Conservation (phyloP, 2,888 invertebrate species). For the Anoplius nigerrimus region DNA sequence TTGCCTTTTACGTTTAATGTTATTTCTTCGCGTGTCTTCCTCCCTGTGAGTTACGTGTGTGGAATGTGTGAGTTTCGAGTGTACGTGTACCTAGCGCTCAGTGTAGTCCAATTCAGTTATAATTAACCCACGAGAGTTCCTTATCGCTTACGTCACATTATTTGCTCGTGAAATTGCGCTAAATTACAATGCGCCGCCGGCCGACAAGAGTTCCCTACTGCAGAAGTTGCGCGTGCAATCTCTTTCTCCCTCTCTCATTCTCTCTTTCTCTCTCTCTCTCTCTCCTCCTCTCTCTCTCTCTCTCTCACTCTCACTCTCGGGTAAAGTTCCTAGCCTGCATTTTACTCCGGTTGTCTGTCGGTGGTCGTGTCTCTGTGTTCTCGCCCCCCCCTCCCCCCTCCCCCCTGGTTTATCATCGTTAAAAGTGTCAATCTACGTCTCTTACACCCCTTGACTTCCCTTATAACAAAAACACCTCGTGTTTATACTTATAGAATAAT, state of each 20-base stretch:
- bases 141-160: background rate
- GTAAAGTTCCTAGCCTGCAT: background rate
- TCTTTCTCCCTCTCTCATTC: slow-evolving; percentile 7
- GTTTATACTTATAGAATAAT: slow-evolving; percentile 42
- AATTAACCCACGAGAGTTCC: slow-evolving; percentile 26
- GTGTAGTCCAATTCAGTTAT: slow-evolving; percentile 47
- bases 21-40: slow-evolving; percentile 31
- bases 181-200: slow-evolving; percentile 4
- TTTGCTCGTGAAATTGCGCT: background rate
- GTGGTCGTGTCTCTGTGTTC: background rate
- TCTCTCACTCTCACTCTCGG: background rate
- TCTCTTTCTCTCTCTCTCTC: background rate
- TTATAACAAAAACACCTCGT: slow-evolving; percentile 27
- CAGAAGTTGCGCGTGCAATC: background rate
- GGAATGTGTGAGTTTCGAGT: slow-evolving; percentile 16
- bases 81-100: slow-evolving; percentile 48
- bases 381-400: background rate
- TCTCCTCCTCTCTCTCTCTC: background rate
- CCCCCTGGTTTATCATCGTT: background rate
- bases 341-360: too few relatives aligned
- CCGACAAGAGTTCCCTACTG: background rate
- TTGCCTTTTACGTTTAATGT: slow-evolving; percentile 39
- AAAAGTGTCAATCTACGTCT: slow-evolving; percentile 17
- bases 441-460: slow-evolving; percentile 20
- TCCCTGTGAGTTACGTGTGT: too few relatives aligned